Evolutionary conservation across 2,888 invertebrate species (phyloP).

Genomic region (Pristionchus entomophagus): DNA sequence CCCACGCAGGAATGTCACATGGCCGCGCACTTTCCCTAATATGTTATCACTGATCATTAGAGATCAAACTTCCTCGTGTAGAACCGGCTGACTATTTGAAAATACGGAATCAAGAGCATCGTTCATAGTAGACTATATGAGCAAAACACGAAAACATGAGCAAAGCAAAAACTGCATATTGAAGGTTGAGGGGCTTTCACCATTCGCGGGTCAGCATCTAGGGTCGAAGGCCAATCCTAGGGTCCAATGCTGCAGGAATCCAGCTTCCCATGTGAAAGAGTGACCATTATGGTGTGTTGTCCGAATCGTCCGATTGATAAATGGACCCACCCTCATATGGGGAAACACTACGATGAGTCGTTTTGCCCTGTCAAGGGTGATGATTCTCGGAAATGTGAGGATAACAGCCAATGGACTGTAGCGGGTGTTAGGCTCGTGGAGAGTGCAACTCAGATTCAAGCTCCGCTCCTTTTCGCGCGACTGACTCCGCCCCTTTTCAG

Average conservation of each 20-base stretch:
- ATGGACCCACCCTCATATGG: not conserved
- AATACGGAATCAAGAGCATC: too few relatives aligned
- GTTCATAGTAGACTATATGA: too few relatives aligned
- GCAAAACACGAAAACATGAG: not conserved
- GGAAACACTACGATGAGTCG: not conserved
- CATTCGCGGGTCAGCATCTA: not conserved
- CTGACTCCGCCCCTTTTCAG: not conserved
- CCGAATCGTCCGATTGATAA: not conserved
- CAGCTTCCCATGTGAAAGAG: not conserved
- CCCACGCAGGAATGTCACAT: not conserved
- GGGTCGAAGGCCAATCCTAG: not conserved
- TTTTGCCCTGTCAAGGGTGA: not conserved
- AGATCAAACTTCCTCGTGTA: constrained; percentile 14
- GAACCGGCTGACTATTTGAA: not conserved
- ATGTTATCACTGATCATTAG: not conserved
- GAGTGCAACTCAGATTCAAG: not conserved
- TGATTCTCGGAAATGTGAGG: not conserved
- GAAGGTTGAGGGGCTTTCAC: not conserved
- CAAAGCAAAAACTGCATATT: not conserved
- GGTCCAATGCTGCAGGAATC: not conserved
- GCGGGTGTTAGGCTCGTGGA: not conserved
- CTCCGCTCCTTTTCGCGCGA: not conserved
- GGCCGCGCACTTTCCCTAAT: not conserved
- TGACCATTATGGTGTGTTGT: not conserved
- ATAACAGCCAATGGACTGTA: not conserved